A percentile compares a stretch with the other conserved stretches of the same genome.
phyloP scores from a whole-genome alignment of 2,888 invertebrate species.

The Cremastobaeus sp. region DNA sequence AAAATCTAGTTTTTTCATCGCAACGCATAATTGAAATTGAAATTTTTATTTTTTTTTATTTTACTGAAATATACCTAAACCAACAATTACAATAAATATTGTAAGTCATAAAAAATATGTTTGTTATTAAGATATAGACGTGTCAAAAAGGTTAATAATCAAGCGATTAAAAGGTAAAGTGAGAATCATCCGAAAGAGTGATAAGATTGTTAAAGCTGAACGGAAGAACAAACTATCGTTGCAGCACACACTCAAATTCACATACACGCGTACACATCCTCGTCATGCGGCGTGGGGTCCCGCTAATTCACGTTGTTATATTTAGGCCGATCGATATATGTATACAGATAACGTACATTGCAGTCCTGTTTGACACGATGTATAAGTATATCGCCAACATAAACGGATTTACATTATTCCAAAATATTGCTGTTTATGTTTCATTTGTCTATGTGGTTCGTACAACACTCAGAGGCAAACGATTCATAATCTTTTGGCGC shows the following conservation, averaged over 20 bases:
- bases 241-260: conserved; percentile 18
- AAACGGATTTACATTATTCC: conserved; percentile 23
- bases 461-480: no score
- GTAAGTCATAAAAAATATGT: no score
- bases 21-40: no score
- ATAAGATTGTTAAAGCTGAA: conserved; percentile 60
- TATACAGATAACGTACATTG: conserved; percentile 57
- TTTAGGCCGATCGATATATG: conserved; percentile 77
- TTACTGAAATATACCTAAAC: no score
- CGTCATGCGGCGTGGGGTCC: conserved; percentile 62
- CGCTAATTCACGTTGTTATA: conserved; percentile 73
- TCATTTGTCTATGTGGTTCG: no score
- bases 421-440: conserved; percentile 1
- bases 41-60: no score
- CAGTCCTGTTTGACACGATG: conserved; percentile 47
- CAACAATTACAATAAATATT: no score
- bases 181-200: conserved; percentile 41
- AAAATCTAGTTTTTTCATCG: no score
- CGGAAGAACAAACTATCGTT: conserved; percentile 66
- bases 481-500: no score
- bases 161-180: conserved; percentile 36
- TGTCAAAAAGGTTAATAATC: conserved; percentile 35
- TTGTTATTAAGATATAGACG: no score
- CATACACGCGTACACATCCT: conserved; percentile 10
- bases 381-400: conserved; percentile 38